Base-by-base conservation (phyloP, 2,888 invertebrate species). In the Sinopyrophorus schimmeli region DNA sequence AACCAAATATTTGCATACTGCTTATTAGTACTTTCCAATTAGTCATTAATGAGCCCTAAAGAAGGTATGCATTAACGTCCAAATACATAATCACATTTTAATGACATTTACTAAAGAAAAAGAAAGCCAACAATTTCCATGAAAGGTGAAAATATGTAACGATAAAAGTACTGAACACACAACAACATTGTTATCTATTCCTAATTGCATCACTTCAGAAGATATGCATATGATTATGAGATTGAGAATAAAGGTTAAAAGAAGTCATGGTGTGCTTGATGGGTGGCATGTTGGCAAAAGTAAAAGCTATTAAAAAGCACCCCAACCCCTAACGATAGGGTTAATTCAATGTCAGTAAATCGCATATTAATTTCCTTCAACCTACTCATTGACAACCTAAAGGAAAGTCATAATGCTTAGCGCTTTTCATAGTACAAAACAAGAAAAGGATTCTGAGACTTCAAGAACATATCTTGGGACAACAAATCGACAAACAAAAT, bases 401-500 rank as follows among this genome's bases (percentile, higher is more conserved):
- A 24, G 9, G 9, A 37, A 46, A 37, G 12, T n/a, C n/a, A 31
- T 14, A 11, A 21, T n/a, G n/a, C n/a, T 9, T 11, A 9, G 18
- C 17, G 34, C 9, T 20, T 26, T 27, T 43, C n/a, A 5, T 10
- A 31, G 17, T n/a, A 14, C 9, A 17, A 32, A 26, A 32, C 23
- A 1, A 42, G 9, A 9, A 12, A 16, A 21, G 15, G 5, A 32
- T 21, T 11, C 14, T 34, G 16, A 38, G 28, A 20, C 32, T 31
- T 35, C 32, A 12, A 39, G 23, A 38, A 52, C 54, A 44, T 53
- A 62, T 54, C 61, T 60, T 62, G 60, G 57, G 56, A 40, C 58
- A 63, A 61, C 59, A 62, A 61, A 58, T 57, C 55, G 49, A 49
- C 44, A 46, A 60, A 58, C 59, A 57, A 52, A 54, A 53, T 57